A percentile compares a stretch with the other conserved stretches of the same genome.
Conservation (phyloP, 2,113 vertebrate genomes). For the Hyla sarda region DNA sequence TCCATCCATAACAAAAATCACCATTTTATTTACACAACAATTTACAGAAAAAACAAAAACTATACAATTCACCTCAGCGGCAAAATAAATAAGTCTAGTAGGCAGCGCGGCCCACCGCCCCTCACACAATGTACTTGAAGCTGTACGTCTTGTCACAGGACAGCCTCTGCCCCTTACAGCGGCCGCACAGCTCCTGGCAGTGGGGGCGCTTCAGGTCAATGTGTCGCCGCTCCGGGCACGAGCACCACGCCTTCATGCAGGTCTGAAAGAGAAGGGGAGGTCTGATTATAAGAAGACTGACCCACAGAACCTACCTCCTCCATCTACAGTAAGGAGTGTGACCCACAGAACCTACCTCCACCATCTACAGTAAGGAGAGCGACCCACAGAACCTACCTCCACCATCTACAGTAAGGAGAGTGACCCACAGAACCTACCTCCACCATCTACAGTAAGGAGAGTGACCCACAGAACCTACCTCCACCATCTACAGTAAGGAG, state of each 20-base stretch:
- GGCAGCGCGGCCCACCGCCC: neutral
- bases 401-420: too few relatives aligned
- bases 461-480: too few relatives aligned
- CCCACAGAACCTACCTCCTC: too few relatives aligned
- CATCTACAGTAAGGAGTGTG: too few relatives aligned
- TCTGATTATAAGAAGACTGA: neutral
- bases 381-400: too few relatives aligned
- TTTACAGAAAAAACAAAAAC: conserved; percentile 2
- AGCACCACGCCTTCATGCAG: conserved; percentile 84
- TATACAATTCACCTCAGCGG: neutral
- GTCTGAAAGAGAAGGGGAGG: conserved; percentile 68
- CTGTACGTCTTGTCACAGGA: conserved; percentile 91
- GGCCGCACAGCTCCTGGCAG: conserved; percentile 91
- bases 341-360: too few relatives aligned
- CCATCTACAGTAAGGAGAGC: too few relatives aligned
- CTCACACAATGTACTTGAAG: conserved; percentile 90
- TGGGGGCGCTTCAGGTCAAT: conserved; percentile 88
- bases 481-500: too few relatives aligned
- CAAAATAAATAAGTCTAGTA: neutral
- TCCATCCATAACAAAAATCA: neutral
- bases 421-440: too few relatives aligned
- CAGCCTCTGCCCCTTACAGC: conserved; percentile 87
- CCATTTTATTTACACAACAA: conserved; percentile 20
- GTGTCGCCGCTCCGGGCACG: conserved; percentile 87
- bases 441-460: too few relatives aligned